Conservation (phyloP, 2,888 invertebrate genomes). For the Acanthacorydalis orientalis region DNA sequence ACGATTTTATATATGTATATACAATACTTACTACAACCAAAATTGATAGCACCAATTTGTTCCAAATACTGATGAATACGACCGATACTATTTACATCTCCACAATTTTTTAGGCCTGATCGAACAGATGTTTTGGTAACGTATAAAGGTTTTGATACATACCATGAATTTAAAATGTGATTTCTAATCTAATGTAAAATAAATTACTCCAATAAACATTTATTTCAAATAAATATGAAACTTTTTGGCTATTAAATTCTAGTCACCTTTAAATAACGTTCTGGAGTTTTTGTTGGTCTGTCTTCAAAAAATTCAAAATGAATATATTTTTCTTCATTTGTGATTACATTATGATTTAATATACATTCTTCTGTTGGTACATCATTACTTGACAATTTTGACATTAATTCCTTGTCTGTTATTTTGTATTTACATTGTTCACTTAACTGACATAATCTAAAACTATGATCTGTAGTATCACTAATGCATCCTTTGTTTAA, state of each 20-base stretch:
- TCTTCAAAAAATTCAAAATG: slow-evolving; percentile 39
- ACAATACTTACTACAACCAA: slow-evolving; percentile 33
- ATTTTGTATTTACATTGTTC: neutral
- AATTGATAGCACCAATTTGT: slow-evolving; percentile 44
- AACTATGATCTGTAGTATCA: neutral
- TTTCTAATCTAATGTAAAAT: slow-evolving; percentile 30
- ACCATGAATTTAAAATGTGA: slow-evolving; percentile 38
- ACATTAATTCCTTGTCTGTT: neutral
- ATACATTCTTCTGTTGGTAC: slow-evolving; percentile 27
- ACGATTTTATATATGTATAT: neutral
- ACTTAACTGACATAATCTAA: neutral
- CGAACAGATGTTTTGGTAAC: slow-evolving; percentile 39
- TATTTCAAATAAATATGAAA: neutral
- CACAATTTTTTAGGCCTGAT: slow-evolving; percentile 38
- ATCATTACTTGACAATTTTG: slow-evolving; percentile 5
- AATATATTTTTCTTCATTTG: slow-evolving; percentile 34
- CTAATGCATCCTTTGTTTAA: neutral
- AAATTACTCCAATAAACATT: neutral
- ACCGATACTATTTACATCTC: slow-evolving; percentile 43
- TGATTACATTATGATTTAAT: slow-evolving; percentile 24
- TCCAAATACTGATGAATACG: slow-evolving; percentile 41
- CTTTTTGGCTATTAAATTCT: neutral
- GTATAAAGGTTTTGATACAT: slow-evolving; percentile 32
- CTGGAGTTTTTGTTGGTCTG: slow-evolving; percentile 33
- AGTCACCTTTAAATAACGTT: slow-evolving; percentile 35